Evolutionary conservation across 2,113 vertebrate genomes (phyloP), one percentile per base, ranked within the genome.

Genomic region (Coreoperca whiteheadi): DNA sequence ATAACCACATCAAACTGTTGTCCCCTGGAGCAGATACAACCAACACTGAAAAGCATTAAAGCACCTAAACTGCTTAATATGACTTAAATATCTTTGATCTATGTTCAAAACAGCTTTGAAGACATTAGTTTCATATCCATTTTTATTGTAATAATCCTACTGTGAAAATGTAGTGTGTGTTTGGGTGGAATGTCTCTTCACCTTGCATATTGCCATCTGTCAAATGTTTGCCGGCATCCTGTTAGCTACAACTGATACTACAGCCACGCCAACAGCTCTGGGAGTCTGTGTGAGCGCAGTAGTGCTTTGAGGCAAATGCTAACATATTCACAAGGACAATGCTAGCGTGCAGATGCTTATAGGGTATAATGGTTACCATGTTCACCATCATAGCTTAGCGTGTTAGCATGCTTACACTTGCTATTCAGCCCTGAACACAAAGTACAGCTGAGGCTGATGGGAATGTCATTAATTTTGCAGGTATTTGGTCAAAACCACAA

Each of bases 121-220:
- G 23, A 57, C 11, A 25, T 3, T n/a, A 3, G 30, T 25, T 57
- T 59, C 39, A 73, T 5, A 73, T 5, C 16, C 4, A 1, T 15
- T 23, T 61, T 32, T 28, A 60, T 46, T 23, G 41, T 46, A 30
- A 32, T 30, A 43, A 30, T 46, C 18, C 39, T 32, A 46, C 41
- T n/a, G 57, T 46, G 39, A 67, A 67, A 41, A 46, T 50, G 16
- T 28, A 8, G 20, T 57, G 63, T 11, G 25, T 57, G 48, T 59
- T 77, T 67, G 64, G 53, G 63, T 68, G 57, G 75, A 59, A 77
- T 39, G 30, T 46, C 46, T 68, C 46, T 8, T 68, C 60, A 20
- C 56, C 28, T 57, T 50, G 57, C 72, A 34, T 61, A 39, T 28
- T 25, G 30, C 73, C 59, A 64, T 64, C 59, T 64, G 71, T 32